These are phyloP conservation scores for Heteropelma amictum DNA, from an alignment of 2,888 invertebrate species.

Conservation along the genomic window DNA sequence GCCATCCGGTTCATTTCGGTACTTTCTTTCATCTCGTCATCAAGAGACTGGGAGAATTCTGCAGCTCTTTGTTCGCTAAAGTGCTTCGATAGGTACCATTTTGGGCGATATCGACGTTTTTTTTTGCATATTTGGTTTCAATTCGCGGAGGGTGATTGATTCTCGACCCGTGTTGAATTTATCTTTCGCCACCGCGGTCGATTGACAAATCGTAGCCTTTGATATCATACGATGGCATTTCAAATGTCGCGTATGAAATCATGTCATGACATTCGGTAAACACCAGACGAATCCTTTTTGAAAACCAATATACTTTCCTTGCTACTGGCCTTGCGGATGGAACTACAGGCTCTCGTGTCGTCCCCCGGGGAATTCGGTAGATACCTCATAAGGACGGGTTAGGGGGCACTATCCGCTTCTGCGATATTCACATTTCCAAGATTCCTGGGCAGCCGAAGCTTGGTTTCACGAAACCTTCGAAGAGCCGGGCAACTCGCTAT, in stretches of 20 bases:
- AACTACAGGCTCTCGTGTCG: background rate
- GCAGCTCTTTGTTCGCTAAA: background rate
- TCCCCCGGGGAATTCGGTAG: background rate
- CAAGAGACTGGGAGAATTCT: background rate
- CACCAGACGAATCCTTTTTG: background rate
- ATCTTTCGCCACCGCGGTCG: no score
- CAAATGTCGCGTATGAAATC: no score
- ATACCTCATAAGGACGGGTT: background rate
- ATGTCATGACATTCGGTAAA: background rate
- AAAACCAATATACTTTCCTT: background rate
- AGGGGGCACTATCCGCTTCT: constrained; percentile 1
- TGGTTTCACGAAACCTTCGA: constrained; percentile 35
- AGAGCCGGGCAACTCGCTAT: constrained; percentile 57
- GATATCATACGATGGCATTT: no score
- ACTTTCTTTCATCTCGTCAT: background rate
- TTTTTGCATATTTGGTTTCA: no score
- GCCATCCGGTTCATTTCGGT: background rate
- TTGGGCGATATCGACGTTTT: no score
- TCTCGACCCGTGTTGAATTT: no score
- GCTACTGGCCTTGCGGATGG: background rate
- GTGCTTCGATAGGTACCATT: background rate
- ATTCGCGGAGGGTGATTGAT: no score
- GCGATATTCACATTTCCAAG: constrained; percentile 33
- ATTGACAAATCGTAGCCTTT: no score
- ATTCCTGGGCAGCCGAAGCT: constrained; percentile 41